phyloP scores from a whole-genome alignment of 1,140 invertebrate species.

The Notospermus geniculatus region DNA sequence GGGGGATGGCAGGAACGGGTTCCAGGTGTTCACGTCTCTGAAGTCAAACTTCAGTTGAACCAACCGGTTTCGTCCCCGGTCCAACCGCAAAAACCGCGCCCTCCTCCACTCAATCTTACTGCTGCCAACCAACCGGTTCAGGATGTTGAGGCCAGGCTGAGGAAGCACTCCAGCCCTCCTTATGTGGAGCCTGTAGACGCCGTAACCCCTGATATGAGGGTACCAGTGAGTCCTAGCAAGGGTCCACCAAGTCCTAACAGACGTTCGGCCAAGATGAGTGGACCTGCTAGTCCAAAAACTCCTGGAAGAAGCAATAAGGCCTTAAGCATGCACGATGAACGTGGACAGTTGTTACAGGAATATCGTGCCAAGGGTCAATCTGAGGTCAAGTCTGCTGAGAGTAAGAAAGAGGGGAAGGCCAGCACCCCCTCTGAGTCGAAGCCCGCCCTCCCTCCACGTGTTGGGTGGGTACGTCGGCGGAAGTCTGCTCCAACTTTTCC shows the following conservation, averaged over 20 bases:
- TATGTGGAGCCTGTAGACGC: conserved; percentile 90
- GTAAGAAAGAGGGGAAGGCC: no score
- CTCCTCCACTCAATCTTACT: background rate
- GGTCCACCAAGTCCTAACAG: no score
- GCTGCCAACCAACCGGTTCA: conserved; percentile 5
- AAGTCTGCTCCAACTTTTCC: no score
- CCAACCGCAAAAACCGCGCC: background rate
- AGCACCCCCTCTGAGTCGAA: no score
- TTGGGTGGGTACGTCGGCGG: no score
- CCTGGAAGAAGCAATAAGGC: conserved; percentile 38
- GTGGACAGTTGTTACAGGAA: conserved; percentile 34
- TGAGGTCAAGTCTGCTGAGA: background rate
- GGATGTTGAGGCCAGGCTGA: background rate
- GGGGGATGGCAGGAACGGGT: no score
- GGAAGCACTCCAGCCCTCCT: conserved; percentile 68
- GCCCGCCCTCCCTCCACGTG: no score
- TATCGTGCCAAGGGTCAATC: conserved; percentile 25
- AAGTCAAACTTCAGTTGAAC: no score
- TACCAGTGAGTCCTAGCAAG: no score
- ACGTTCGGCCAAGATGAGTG: no score
- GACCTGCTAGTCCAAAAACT: background rate
- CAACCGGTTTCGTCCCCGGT: no score
- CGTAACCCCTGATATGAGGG: conserved; percentile 49
- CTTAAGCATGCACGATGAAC: conserved; percentile 27
- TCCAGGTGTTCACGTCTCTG: no score